Conservation (phyloP, 2,888 invertebrate species). For the Sipha maydis region DNA sequence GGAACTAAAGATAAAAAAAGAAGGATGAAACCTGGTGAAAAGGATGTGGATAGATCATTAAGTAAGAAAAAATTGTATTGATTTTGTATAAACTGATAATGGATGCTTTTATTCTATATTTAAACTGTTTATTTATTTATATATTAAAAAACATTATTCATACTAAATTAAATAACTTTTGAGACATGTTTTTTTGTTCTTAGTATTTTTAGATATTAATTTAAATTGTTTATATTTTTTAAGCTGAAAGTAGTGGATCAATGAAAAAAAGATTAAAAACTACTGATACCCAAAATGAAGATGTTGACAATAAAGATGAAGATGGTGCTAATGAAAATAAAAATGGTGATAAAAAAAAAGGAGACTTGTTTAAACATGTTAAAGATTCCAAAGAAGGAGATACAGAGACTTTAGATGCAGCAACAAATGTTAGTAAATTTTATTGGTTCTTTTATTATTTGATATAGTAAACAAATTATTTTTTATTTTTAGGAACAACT, state of each 20-base stretch:
- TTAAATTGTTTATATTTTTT: slow-evolving; percentile 40
- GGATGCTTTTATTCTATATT: too few relatives aligned
- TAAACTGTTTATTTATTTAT: too few relatives aligned
- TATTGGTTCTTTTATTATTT: background rate
- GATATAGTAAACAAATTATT: slow-evolving; percentile 14
- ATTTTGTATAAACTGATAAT: too few relatives aligned
- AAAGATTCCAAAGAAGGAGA: slow-evolving; percentile 69
- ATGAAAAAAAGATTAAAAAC: slow-evolving; percentile 75
- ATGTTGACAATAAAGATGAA: slow-evolving; percentile 67
- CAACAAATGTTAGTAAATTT: slow-evolving; percentile 69
- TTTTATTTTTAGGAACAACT: slow-evolving; percentile 77
- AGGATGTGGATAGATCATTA: slow-evolving; percentile 79
- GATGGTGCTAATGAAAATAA: slow-evolving; percentile 66
- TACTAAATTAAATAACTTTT: too few relatives aligned
- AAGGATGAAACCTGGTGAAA: slow-evolving; percentile 78
- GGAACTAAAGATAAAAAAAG: slow-evolving; percentile 69
- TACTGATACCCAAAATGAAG: slow-evolving; percentile 70
- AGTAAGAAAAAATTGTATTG: slow-evolving; percentile 67
- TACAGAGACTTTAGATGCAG: slow-evolving; percentile 71
- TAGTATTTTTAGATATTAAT: background rate
- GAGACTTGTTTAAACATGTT: slow-evolving; percentile 85
- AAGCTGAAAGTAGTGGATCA: slow-evolving; percentile 74
- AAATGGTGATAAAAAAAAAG: slow-evolving; percentile 67
- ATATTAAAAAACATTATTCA: too few relatives aligned
- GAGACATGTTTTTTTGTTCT: background rate